Evolutionary conservation across 2,888 invertebrate genomes (phyloP).

Genomic region (Dolichomitus sp.): DNA sequence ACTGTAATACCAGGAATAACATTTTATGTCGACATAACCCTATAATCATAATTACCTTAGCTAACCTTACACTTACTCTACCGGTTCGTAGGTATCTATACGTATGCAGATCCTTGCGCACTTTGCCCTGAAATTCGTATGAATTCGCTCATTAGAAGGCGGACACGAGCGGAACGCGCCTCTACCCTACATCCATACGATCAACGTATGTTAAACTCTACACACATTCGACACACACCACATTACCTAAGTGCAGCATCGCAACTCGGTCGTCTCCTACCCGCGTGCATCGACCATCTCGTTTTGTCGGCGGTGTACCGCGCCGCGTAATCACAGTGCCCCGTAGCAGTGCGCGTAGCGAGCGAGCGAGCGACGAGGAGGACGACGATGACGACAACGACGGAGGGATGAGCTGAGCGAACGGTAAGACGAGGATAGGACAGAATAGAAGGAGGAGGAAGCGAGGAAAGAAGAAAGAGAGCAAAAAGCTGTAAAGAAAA

Average conservation of each 20-base stretch:
- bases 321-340: slow-evolving; percentile 85
- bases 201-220: neutral
- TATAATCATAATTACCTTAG: slow-evolving; percentile 14
- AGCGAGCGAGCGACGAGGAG: slow-evolving; percentile 28
- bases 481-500: slow-evolving; percentile 54
- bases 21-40: slow-evolving; percentile 1
- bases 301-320: slow-evolving; percentile 83
- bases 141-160: slow-evolving; percentile 42
- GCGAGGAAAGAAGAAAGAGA: slow-evolving; percentile 52
- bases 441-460: slow-evolving; percentile 47
- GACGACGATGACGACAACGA: slow-evolving; percentile 55
- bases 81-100: neutral
- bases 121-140: slow-evolving; percentile 30
- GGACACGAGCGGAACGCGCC: slow-evolving; percentile 37
- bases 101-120: slow-evolving; percentile 14
- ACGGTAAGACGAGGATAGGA: slow-evolving; percentile 61
- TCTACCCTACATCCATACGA: neutral
- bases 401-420: slow-evolving; percentile 64
- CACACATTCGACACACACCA: slow-evolving; percentile 8
- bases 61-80: neutral
- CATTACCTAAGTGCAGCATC: slow-evolving; percentile 50
- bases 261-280: slow-evolving; percentile 20
- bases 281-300: slow-evolving; percentile 73
- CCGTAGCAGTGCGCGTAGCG: slow-evolving; percentile 77
- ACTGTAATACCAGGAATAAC: slow-evolving; percentile 13